A percentile compares a stretch with the other conserved stretches of the same genome.
Evolutionary conservation across 2,888 invertebrate genomes (phyloP).

Genomic region (Drosophila nigricruria): DNA sequence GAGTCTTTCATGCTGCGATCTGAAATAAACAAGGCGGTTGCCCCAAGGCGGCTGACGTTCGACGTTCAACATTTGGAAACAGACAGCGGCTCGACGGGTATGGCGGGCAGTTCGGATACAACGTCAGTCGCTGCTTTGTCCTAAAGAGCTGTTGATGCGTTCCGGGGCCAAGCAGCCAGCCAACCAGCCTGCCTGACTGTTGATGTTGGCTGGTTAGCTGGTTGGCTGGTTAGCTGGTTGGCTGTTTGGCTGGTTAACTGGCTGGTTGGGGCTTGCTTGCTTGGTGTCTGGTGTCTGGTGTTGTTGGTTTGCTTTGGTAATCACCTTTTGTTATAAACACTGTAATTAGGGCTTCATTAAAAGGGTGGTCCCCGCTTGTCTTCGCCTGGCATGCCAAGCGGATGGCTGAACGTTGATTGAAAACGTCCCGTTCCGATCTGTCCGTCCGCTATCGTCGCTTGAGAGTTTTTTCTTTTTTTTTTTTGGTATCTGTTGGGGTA

Average conservation of each 20-base stretch:
- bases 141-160: conserved; percentile 73
- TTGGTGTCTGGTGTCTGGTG: conserved; percentile 56
- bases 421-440: conserved; percentile 52
- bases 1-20: conserved; percentile 56
- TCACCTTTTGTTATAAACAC: conserved; percentile 85
- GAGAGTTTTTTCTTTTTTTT: neutral
- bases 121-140: conserved; percentile 41
- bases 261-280: conserved; percentile 7
- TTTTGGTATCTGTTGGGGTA: conserved; percentile 3
- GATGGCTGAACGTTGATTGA: conserved; percentile 70
- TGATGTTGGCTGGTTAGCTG: conserved; percentile 27
- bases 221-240: conserved; percentile 34
- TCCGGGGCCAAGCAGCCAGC: conserved; percentile 22
- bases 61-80: conserved; percentile 21
- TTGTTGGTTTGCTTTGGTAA: conserved; percentile 79
- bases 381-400: conserved; percentile 74
- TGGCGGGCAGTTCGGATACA: conserved; percentile 2
- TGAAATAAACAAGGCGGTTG: conserved; percentile 56
- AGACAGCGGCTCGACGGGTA: neutral
- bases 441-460: conserved; percentile 15
- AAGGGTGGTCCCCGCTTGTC: conserved; percentile 85
- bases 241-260: conserved; percentile 6
- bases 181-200: conserved; percentile 17
- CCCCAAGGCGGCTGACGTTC: conserved; percentile 59
- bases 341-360: conserved; percentile 86